These are phyloP conservation scores for Drosophila quinaria DNA, from an alignment of 2,888 invertebrate species.

Conservation along the genomic window DNA sequence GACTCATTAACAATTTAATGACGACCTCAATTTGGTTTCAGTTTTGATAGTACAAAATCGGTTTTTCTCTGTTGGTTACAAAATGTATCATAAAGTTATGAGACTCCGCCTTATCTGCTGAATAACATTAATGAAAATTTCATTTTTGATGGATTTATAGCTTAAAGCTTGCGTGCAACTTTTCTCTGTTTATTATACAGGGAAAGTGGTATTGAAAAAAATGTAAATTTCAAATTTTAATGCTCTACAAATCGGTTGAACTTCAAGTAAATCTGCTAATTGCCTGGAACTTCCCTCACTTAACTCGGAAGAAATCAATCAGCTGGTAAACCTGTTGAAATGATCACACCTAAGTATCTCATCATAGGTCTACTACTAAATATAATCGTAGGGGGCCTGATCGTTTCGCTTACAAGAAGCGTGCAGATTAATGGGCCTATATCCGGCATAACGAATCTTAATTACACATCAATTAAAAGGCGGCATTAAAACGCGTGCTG, in stretches of 20 bases:
- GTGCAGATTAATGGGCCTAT: slow-evolving; percentile 63
- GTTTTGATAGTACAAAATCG: slow-evolving; percentile 3
- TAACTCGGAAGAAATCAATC: slow-evolving; percentile 59
- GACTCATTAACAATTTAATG: slow-evolving; percentile 20
- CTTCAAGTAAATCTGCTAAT: slow-evolving; percentile 18
- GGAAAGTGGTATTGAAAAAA: slow-evolving; percentile 16
- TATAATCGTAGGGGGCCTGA: slow-evolving; percentile 12
- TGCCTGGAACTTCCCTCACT: slow-evolving; percentile 26
- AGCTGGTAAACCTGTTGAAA: slow-evolving; percentile 33
- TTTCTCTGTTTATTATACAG: slow-evolving; percentile 7
- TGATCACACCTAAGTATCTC: slow-evolving; percentile 19
- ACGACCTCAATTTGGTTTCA: slow-evolving; percentile 11
- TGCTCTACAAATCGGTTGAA: slow-evolving; percentile 7
- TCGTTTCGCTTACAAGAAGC: slow-evolving; percentile 46
- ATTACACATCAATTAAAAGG: slow-evolving; percentile 60
- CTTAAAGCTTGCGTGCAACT: slow-evolving; percentile 11
- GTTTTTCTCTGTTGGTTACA: neutral
- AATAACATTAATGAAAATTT: slow-evolving; percentile 14
- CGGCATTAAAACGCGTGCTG: slow-evolving; percentile 57
- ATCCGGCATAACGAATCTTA: slow-evolving; percentile 77
- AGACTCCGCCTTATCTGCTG: slow-evolving; percentile 11
- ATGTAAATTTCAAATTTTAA: slow-evolving; percentile 8
- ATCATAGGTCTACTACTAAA: neutral
- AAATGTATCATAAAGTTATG: slow-evolving; percentile 11
- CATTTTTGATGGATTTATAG: slow-evolving; percentile 9